Base-by-base conservation (phyloP, 2,888 invertebrate genomes). In the Nomada flava region DNA sequence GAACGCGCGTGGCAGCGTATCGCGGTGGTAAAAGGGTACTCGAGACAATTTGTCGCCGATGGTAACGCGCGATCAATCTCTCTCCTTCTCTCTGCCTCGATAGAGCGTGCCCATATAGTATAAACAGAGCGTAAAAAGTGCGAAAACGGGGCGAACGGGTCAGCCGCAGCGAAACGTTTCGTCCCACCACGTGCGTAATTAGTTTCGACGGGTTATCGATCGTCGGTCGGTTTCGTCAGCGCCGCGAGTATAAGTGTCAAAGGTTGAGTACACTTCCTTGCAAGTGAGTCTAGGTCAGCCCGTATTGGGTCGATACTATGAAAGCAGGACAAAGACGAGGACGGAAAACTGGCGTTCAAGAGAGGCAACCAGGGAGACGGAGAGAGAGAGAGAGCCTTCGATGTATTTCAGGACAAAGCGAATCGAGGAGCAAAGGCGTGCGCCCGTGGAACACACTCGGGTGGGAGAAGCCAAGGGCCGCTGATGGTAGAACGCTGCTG, bases 241-340 rank as follows among this genome's bases (percentile, higher is more conserved):
- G 78, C 53, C 65, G 26, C 64, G 71, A 76, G 84, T 71, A 76
- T 75, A 83, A 79, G 84, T 86, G 86, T 86, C 86, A 86, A 86
- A 86, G 86, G 86, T 86, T 86, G 86, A 84, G 86, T 86, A 86
- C 82, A 80, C 86, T 86, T 86, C 86, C 86, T 86, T 84, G 88
- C 88, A 87, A 87, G 87, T 87, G 88, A 87, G 87, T 87, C 87
- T 87, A 87, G 87, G 87, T 87, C 87, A 87, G 74, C 86, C 36
- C 87, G 87, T 87, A 86, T 84, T 84, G 88, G 88, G 87, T 87
- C 87, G 87, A 87, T 87, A 87, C 87, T 85, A 87, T 86, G 87
- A 87, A 88, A 87, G 87, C 86, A 72, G 87, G 87, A 88, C 87
- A 88, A 87, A 88, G 86, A 86, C 84, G 87, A 85, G 87, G 83